Percentiles rank a stretch among this genome's conserved stretches.
phyloP scores from a whole-genome alignment of 2,113 vertebrate genomes.

The Centropus unirufus region DNA sequence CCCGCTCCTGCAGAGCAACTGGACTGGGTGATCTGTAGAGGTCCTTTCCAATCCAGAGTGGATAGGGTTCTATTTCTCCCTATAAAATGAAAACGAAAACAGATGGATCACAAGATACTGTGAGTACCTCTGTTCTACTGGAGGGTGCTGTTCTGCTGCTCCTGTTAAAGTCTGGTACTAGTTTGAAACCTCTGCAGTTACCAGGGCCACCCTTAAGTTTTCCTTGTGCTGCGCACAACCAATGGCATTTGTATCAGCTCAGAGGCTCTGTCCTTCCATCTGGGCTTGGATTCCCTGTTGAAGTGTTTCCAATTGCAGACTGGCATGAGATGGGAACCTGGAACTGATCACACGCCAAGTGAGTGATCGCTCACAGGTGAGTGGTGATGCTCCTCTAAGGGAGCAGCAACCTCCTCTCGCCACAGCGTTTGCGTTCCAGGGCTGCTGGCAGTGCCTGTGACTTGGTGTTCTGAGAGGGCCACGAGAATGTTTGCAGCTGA shows the following conservation, averaged over 20 bases:
- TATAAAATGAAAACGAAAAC: not conserved
- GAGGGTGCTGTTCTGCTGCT: not conserved
- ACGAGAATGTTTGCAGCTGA: not conserved
- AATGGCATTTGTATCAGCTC: not conserved
- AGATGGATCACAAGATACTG: not conserved
- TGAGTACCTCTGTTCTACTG: fast-evolving
- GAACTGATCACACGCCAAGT: not conserved
- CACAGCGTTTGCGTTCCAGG: not conserved
- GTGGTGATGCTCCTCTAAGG: not conserved
- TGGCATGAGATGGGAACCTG: not conserved
- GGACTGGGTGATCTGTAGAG: no score
- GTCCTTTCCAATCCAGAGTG: no score
- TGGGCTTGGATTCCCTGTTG: not conserved
- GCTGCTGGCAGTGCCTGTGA: not conserved
- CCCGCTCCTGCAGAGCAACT: no score
- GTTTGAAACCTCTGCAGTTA: not conserved
- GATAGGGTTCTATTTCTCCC: no score
- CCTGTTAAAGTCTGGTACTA: not conserved
- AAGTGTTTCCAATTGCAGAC: not conserved
- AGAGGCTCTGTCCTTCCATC: not conserved
- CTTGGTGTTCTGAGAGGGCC: not conserved
- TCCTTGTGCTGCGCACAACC: not conserved
- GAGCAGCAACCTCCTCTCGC: not conserved
- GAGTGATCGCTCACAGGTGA: not conserved
- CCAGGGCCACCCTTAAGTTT: not conserved